These are phyloP conservation scores for Chesias legatella DNA, from an alignment of 2,888 invertebrate species.

Conservation along the genomic window DNA sequence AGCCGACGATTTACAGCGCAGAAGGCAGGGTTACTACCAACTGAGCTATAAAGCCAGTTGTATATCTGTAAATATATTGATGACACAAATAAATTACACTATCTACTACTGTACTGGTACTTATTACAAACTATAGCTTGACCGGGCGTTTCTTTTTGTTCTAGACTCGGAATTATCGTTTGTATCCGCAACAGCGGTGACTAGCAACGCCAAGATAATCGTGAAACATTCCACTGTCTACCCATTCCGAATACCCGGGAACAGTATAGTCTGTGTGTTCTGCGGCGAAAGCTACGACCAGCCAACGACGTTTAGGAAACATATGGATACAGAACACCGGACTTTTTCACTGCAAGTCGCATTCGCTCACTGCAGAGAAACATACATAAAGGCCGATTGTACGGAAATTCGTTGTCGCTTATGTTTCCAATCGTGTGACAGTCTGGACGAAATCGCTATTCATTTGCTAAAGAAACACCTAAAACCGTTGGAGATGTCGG, in stretches of 20 bases:
- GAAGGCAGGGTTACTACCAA: too few species aligned
- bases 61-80: too few species aligned
- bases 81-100: too few species aligned
- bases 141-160: too few species aligned
- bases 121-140: too few species aligned
- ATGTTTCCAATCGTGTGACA: slow-evolving; percentile 37
- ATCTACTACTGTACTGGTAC: too few species aligned
- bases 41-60: too few species aligned
- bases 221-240: slow-evolving; percentile 49
- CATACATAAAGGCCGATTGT: slow-evolving; percentile 47
- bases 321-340: slow-evolving; percentile 36
- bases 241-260: slow-evolving; percentile 57
- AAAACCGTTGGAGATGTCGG: slow-evolving; percentile 36
- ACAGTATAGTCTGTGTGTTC: slow-evolving; percentile 54
- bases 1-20: too few species aligned
- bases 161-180: too few species aligned
- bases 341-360: slow-evolving; percentile 44
- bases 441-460: slow-evolving; percentile 34
- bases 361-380: slow-evolving; percentile 33
- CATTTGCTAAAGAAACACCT: slow-evolving; percentile 42
- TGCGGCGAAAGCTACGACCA: slow-evolving; percentile 50
- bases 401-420: slow-evolving; percentile 49
- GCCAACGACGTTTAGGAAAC: slow-evolving; percentile 32
- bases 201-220: slow-evolving; percentile 28
- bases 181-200: too few species aligned